Base-by-base conservation (phyloP, 2,888 invertebrate genomes). In the Drosophila mettleri region DNA sequence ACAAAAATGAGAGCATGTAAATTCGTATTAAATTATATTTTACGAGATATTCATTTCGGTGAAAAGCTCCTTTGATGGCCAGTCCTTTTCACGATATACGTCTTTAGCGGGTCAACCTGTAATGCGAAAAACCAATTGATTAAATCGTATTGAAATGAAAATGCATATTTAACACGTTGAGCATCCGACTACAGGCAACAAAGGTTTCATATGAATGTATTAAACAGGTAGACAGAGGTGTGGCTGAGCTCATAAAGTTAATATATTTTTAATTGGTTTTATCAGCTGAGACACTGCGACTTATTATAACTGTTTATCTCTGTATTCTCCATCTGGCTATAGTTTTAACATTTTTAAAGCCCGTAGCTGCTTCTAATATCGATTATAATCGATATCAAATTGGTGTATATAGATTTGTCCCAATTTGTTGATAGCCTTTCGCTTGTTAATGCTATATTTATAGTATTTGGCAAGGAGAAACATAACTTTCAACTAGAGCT, bases 21-120 rank as follows among this genome's bases (percentile, higher is more conserved):
- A 52, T 14, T 51, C 20, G 24, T 20, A 52, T 52, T 34, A 3
- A 18, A 43, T 14, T 33, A 20, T 20, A 20, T 49, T 31, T 49
- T 6, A 33, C n/a, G 31, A 45, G 16, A 27, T 18, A 18, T 45
- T 45, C 27, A n/a, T 27, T 43, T 24, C 16, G n/a, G 9, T 8
- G 43, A 43, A 6, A 24, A 43, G 24, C 1, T 16, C 27, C 7
- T 18, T 12, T 27, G 2, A 43, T 10, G 16, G 9, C 43, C 7
- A 45, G 27, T 8, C 1, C 18, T 31, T 14, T 46, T 29, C n/a
- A 10, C 3, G 16, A 16, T 16, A 45, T 6, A 6, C 7, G 27
- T 16, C 27, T 16, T 27, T 12, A 16, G 9, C 2, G 14, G n/a
- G 4, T 22, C 9, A n/a, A 9, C 8, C 10, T 10, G 3, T 43